Evolutionary conservation across 35 echinoderm and acorn worm species (phyloP).

Genomic region (Amphiura filiformis): DNA sequence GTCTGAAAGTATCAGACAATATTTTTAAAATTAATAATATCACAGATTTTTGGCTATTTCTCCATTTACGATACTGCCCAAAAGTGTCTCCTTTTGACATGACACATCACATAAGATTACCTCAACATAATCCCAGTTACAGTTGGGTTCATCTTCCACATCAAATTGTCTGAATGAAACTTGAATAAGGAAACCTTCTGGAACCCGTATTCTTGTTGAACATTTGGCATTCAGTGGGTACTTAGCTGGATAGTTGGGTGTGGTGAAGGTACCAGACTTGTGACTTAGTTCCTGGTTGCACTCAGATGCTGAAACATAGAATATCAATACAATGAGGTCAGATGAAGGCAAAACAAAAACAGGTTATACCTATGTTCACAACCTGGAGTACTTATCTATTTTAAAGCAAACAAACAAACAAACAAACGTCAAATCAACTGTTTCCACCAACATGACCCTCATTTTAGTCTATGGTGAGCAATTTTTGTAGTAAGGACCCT

Average conservation of each 20-base stretch:
- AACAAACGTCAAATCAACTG: too few species aligned
- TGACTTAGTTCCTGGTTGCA: conserved; percentile 29
- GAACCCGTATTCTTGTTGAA: conserved; percentile 9
- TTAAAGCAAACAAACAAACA: too few species aligned
- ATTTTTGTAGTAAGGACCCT: too few species aligned
- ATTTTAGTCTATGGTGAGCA: too few species aligned
- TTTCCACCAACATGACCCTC: too few species aligned
- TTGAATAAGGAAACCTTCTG: not conserved
- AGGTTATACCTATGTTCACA: too few species aligned
- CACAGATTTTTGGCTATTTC: too few species aligned
- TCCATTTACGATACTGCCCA: too few species aligned
- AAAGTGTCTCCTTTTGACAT: too few species aligned
- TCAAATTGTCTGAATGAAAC: conserved; percentile 30
- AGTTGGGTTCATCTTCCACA: conserved; percentile 21
- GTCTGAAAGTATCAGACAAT: too few species aligned
- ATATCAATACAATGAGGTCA: not conserved
- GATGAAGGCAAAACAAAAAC: not conserved
- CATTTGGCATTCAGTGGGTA: conserved; percentile 44
- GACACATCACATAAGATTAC: conserved; percentile 18
- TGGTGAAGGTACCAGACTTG: conserved; percentile 1
- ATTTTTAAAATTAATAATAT: too few species aligned
- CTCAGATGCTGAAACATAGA: not conserved
- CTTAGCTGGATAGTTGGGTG: conserved; percentile 34
- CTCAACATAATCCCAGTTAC: conserved; percentile 40
- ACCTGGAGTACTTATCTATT: too few species aligned